A percentile compares a stretch with the other conserved stretches of the same genome.
Evolutionary conservation across 2,888 invertebrate genomes (phyloP).

Genomic region (Hecatera dysodea): DNA sequence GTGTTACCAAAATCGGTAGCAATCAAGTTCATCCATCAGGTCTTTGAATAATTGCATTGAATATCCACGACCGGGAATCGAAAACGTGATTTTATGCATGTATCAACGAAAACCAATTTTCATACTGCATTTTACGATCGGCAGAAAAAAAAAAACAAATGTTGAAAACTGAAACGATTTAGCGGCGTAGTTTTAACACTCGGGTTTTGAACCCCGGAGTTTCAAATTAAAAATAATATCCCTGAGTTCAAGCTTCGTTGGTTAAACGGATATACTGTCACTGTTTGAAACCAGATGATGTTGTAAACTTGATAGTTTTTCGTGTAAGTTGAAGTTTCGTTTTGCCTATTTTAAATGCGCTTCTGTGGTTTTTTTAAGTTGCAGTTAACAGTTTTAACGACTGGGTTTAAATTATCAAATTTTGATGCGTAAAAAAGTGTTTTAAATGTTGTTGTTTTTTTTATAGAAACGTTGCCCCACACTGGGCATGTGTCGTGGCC

Average conservation of each 20-base stretch:
- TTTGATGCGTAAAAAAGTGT: too few relatives aligned
- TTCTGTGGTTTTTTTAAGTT: not conserved
- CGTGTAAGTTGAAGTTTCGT: conserved; percentile 1
- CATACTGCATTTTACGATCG: conserved; percentile 21
- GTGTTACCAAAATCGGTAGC: conserved; percentile 2
- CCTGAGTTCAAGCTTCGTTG: conserved; percentile 6
- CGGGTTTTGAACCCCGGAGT: not conserved
- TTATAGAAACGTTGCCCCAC: too few relatives aligned
- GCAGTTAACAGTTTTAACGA: not conserved
- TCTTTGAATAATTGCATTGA: conserved; percentile 11
- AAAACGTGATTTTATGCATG: conserved; percentile 21
- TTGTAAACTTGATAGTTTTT: conserved; percentile 41
- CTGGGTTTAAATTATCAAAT: not conserved
- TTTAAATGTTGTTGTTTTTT: too few relatives aligned
- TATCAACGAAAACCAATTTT: conserved; percentile 29
- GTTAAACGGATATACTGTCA: conserved; percentile 2
- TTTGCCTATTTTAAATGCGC: not conserved
- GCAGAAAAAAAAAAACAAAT: conserved; percentile 14
- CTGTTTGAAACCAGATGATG: conserved; percentile 44
- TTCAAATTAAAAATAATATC: conserved; percentile 34
- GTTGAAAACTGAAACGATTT: conserved; percentile 8
- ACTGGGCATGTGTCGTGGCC: too few relatives aligned
- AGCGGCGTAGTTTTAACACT: conserved; percentile 31
- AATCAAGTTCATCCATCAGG: not conserved
- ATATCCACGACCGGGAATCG: not conserved